These are phyloP conservation scores for Oxycera nigricornis DNA, from an alignment of 2,888 invertebrate genomes.

Conservation along the genomic window DNA sequence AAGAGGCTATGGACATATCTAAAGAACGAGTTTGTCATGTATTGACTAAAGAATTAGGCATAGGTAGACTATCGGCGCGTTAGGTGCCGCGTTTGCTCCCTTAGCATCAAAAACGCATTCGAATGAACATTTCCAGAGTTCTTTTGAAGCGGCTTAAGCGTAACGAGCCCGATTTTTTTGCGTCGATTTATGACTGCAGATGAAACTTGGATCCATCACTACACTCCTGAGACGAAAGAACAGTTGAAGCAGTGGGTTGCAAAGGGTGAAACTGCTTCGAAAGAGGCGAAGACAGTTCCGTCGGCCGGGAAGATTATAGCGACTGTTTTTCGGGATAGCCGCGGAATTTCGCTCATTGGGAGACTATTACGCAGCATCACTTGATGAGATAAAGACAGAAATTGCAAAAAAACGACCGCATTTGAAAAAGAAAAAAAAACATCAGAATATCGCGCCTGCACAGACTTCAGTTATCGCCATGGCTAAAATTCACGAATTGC, in stretches of 20 bases:
- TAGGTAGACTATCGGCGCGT: conserved; percentile 54
- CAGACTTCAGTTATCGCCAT: conserved; percentile 42
- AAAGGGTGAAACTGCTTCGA: conserved; percentile 39
- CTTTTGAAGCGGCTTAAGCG: conserved; percentile 52
- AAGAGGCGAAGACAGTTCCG: no score
- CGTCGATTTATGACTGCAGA: conserved; percentile 54
- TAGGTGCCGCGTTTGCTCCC: conserved; percentile 55
- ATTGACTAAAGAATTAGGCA: conserved; percentile 51
- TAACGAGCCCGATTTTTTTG: conserved; percentile 53
- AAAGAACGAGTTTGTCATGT: conserved; percentile 49
- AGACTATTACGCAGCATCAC: conserved; percentile 47
- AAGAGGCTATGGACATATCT: conserved; percentile 41
- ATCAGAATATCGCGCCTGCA: conserved; percentile 41
- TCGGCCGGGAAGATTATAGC: no score
- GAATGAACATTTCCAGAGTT: conserved; percentile 51
- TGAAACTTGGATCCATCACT: conserved; percentile 55
- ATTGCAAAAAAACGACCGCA: conserved; percentile 48
- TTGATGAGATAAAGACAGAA: conserved; percentile 47
- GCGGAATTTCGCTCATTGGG: conserved; percentile 29
- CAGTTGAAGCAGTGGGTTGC: conserved; percentile 22
- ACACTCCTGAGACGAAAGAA: conserved; percentile 51
- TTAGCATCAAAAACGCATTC: conserved; percentile 52
- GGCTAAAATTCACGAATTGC: conserved; percentile 45
- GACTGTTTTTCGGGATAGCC: no score
- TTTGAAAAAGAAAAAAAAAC: conserved; percentile 47